Evolutionary conservation across 1,140 invertebrate species (phyloP).

Genomic region (Ptiloglossa arizonensis): DNA sequence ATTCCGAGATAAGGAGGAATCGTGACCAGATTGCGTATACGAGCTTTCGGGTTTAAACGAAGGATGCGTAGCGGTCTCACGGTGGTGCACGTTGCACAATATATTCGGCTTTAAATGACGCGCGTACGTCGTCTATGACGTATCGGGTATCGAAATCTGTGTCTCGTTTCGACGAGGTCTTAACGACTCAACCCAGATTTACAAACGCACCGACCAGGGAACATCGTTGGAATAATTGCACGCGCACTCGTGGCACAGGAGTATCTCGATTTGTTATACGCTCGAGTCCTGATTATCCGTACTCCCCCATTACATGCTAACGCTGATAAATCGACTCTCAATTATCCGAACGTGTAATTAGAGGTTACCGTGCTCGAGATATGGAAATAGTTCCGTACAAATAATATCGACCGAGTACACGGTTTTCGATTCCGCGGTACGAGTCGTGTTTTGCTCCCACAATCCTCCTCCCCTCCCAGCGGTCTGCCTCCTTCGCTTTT

Average conservation of each 20-base stretch:
- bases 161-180: not conserved
- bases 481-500: not conserved
- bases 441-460: not conserved
- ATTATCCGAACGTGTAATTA: conserved; percentile 2
- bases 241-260: not conserved
- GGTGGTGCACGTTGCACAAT: conserved; percentile 8
- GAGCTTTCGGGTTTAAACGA: conserved; percentile 31
- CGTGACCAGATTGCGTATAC: conserved; percentile 47
- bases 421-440: not conserved
- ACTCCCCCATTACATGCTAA: not conserved
- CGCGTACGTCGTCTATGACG: not conserved
- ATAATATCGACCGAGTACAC: not conserved
- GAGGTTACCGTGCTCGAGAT: not conserved
- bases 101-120: conserved; percentile 3
- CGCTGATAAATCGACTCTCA: too few species aligned
- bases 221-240: not conserved
- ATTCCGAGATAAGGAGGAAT: conserved; percentile 49
- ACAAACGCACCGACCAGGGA: not conserved
- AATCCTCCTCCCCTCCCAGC: not conserved
- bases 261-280: not conserved
- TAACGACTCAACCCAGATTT: not conserved
- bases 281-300: too few species aligned
- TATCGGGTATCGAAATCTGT: not conserved
- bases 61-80: not conserved
- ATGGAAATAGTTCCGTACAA: not conserved